A percentile compares a stretch with the other conserved stretches of the same genome.
Conservation (phyloP, 2,113 vertebrate species). For the Garra rufa region DNA sequence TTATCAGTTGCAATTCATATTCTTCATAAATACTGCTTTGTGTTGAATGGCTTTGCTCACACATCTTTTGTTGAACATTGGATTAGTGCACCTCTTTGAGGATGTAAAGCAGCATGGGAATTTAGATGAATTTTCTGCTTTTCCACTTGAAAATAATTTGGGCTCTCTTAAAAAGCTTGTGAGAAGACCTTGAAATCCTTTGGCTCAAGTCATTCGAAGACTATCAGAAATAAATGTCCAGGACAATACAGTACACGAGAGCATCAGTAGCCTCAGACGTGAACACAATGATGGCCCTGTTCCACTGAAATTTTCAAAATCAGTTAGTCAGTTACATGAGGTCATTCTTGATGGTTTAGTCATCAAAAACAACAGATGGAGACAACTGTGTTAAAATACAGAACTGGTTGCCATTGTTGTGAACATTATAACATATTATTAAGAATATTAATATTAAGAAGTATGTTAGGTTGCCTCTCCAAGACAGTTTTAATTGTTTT, state of each 20-base stretch:
- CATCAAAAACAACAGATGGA: not conserved
- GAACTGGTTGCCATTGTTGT: not conserved
- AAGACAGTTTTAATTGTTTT: not conserved
- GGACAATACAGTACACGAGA: too few species aligned
- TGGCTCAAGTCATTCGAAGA: not conserved
- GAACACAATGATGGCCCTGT: not conserved
- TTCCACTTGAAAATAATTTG: not conserved
- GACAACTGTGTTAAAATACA: slow-evolving; percentile 3
- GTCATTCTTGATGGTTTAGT: not conserved
- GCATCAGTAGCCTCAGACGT: not conserved
- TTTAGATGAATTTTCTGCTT: slow-evolving; percentile 6
- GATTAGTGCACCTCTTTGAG: slow-evolving; percentile 1
- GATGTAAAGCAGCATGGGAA: not conserved
- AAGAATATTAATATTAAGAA: not conserved
- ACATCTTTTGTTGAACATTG: slow-evolving; percentile 18
- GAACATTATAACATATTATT: not conserved
- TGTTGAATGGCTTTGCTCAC: not conserved
- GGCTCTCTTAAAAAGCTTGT: not conserved
- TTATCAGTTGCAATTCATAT: not conserved
- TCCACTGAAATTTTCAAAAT: not conserved
- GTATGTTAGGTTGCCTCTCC: not conserved
- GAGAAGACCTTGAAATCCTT: not conserved
- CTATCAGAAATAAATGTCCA: too few species aligned
- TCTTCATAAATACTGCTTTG: not conserved
- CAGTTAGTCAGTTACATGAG: not conserved